phyloP scores from a whole-genome alignment of 2,797 vertebrate genomes.

The Botia almorhae region DNA sequence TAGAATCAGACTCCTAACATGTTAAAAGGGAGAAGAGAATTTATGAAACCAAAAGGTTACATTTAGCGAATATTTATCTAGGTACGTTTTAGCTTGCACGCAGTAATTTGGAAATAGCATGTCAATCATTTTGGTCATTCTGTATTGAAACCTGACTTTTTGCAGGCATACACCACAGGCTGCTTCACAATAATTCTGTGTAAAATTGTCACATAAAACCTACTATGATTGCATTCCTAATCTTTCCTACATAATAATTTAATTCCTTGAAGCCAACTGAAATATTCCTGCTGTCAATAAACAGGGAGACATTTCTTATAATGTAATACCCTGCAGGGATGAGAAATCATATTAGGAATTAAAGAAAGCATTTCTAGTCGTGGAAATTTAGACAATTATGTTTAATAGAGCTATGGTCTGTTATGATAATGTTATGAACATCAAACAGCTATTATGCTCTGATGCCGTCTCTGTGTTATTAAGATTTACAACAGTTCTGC shows the following conservation, averaged over 20 bases:
- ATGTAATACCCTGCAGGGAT: slow-evolving; percentile 20
- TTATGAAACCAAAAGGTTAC: slow-evolving; percentile 12
- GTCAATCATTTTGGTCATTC: slow-evolving; percentile 10
- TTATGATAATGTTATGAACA: slow-evolving; percentile 43
- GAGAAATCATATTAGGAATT: slow-evolving; percentile 46
- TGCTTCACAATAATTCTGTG: slow-evolving; percentile 38
- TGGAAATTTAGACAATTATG: slow-evolving; percentile 12
- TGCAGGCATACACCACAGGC: slow-evolving; percentile 18
- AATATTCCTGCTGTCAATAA: slow-evolving; percentile 44
- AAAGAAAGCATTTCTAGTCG: slow-evolving; percentile 37
- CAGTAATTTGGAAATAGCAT: slow-evolving; percentile 21
- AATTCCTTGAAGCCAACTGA: slow-evolving; percentile 31
- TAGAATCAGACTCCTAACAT: slow-evolving; percentile 15
- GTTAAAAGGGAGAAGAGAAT: slow-evolving; percentile 1
- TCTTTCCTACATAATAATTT: slow-evolving; percentile 48
- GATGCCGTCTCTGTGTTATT: slow-evolving; percentile 13
- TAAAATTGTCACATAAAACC: slow-evolving; percentile 44
- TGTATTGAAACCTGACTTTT: slow-evolving; percentile 12
- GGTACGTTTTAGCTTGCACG: not conserved
- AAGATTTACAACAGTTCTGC: slow-evolving; percentile 21
- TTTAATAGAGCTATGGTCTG: slow-evolving; percentile 30
- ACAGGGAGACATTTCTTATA: slow-evolving; percentile 25
- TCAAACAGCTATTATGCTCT: slow-evolving; percentile 25
- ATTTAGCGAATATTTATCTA: not conserved
- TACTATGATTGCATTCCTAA: slow-evolving; percentile 47